Base-by-base conservation (phyloP, 2,797 vertebrate genomes). In the Falco novaeseelandiae region DNA sequence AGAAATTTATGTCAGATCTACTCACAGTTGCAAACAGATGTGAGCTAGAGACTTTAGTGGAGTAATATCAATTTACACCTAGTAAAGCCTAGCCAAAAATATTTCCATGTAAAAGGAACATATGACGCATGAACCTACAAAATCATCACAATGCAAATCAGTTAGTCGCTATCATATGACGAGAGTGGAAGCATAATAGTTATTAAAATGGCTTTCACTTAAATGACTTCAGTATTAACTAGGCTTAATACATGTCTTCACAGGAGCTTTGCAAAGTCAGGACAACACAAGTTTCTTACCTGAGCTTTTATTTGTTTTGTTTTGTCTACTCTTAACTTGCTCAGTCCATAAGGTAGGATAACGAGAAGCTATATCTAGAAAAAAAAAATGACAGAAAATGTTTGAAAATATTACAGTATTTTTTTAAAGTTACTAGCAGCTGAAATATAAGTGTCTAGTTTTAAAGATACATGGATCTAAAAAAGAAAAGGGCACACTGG, bases 311-410 rank as follows among this genome's bases (percentile, higher is more conserved):
- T 98, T 99, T 87, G 99, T 99, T 97, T 99, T 99, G 98, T 99
- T 99, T 98, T 99, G 99, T 48, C 99, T 98, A 79, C 99, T 99
- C 94, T 99, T 99, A 44, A 99, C 99, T 98, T 99, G 99, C 87
- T 99, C 99, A 12, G 98, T 99, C 99, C 99, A 99, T 72, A 99
- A 98, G 1, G 99, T 99, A 34, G 99, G 99, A 90, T 99, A 99
- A 88, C 99, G 99, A 76, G 99, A 99, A 71, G 98, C 99, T 44
- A 99, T 98, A 97, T 99, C 99, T 99, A 97, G 87, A 51, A 44
- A 55, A 26, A 40, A 49, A 93, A 92, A 48, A 84, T 10, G 57
- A 14, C 15, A 76, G 13, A 74, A 87, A 6, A 71, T 44, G 14
- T 3, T 44, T 36, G 23, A 20, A 18, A 49, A 54, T 19, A 9